Conservation (phyloP, 1,140 invertebrate species). For the Araneus ventricosus region DNA sequence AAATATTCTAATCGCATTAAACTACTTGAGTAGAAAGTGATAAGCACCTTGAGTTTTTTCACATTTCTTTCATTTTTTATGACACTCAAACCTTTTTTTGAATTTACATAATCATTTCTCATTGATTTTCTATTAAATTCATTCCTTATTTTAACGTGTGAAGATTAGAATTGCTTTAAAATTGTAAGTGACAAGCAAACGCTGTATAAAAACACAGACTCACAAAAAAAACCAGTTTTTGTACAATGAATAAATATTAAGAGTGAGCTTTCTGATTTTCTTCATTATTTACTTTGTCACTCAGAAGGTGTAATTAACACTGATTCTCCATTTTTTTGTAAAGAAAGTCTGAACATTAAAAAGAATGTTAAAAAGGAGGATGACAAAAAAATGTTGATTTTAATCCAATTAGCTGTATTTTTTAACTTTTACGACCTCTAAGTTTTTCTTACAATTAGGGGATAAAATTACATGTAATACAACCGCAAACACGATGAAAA, state of each 20-base stretch:
- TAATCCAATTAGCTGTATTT: too few relatives aligned
- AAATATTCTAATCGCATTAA: not conserved
- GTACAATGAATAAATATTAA: not conserved
- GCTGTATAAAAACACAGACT: not conserved
- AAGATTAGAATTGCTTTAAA: not conserved
- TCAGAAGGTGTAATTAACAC: not conserved
- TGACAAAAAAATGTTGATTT: too few relatives aligned
- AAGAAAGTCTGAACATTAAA: too few relatives aligned
- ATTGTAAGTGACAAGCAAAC: not conserved
- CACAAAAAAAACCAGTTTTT: not conserved
- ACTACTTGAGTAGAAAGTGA: not conserved
- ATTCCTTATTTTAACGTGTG: not conserved
- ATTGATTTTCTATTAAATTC: not conserved
- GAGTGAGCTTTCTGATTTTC: not conserved
- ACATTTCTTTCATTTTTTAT: not conserved
- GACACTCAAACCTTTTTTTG: not conserved
- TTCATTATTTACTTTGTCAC: conserved; percentile 4
- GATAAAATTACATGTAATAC: too few relatives aligned
- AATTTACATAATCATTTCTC: not conserved
- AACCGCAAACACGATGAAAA: too few relatives aligned
- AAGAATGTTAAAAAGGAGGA: too few relatives aligned
- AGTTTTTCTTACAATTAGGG: too few relatives aligned
- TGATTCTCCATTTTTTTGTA: too few relatives aligned
- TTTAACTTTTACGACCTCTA: too few relatives aligned
- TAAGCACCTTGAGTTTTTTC: not conserved